Conservation (phyloP, 1,140 invertebrate species). For the Macrosteles quadrilineatus region DNA sequence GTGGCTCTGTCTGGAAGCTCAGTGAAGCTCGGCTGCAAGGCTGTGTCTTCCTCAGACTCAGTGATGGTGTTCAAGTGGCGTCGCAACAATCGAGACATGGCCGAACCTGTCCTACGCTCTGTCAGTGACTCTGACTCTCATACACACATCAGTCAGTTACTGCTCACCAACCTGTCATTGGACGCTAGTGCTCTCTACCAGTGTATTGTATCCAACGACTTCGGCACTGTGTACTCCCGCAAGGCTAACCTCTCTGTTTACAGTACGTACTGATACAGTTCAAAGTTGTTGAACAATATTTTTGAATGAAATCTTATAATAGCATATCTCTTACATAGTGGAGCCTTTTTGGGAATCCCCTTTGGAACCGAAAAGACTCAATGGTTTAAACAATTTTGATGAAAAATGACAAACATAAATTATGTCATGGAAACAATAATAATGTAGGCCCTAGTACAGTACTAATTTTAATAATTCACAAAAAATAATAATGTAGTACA, state of each 20-base stretch:
- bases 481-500: no score
- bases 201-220: slow-evolving; percentile 87
- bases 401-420: no score
- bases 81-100: slow-evolving; percentile 80
- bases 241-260: slow-evolving; percentile 84
- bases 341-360: no score
- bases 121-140: slow-evolving; percentile 2
- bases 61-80: slow-evolving; percentile 83
- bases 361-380: no score
- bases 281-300: no score
- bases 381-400: no score
- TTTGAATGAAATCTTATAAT: no score
- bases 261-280: slow-evolving; percentile 57
- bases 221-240: slow-evolving; percentile 85
- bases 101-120: slow-evolving; percentile 44
- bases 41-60: slow-evolving; percentile 62
- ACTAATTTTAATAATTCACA: no score
- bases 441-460: no score
- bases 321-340: no score
- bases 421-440: no score
- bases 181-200: slow-evolving; percentile 86
- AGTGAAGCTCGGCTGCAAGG: slow-evolving; percentile 77
- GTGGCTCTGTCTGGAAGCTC: slow-evolving; percentile 84
- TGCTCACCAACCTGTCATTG: slow-evolving; percentile 71
- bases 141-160: slow-evolving; percentile 49